Evolutionary conservation across 2,888 invertebrate species (phyloP), one percentile per base, ranked within the genome.

Genomic region (Lepidonotus clava): DNA sequence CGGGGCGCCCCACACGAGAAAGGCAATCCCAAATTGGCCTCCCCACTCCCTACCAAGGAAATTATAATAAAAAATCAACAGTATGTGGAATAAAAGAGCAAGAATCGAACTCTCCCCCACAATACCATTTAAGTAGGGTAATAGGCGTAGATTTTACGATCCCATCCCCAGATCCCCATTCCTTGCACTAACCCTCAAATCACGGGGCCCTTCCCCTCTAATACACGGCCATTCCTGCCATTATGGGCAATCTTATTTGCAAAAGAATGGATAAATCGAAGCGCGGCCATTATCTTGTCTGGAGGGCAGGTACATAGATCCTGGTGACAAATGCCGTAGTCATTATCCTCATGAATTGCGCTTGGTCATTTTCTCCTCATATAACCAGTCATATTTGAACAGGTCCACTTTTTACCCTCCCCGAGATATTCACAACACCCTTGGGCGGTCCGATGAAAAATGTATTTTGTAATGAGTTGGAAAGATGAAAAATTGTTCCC

Each of bases 191-290:
- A 56, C 61, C 61, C 24, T 4, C 61, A 61, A 24, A 24, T 32
- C 61, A n/a, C 8, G 6, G 8, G 46, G 46, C 18, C 8, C 18
- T 46, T 18, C 46, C 28, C 61, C 28, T 1, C 28, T 61, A 61
- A 28, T 61, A 28, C 61, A n/a, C 28, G 28, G 24, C 61, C 61
- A 61, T 28, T 61, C 2, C 28, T 28, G 61, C 61, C 24, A 61
- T 28, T 61, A 61, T 61, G 24, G 61, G 24, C 61, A 61, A 61
- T 61, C 61, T 61, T 61, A 61, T 61, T 61, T 61, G 14, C 61
- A 61, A 61, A 61, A 61, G 1, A 61, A 61, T 61, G 61, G 61
- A 2, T n/a, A 28, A 28, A 61, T 61, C 61, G 8, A 18, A 11
- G 61, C 24, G 24, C 11, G 61, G 24, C 61, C 28, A 61, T 61